phyloP scores from a whole-genome alignment of 2,113 vertebrate genomes.

The Pycnonotus jocosus region DNA sequence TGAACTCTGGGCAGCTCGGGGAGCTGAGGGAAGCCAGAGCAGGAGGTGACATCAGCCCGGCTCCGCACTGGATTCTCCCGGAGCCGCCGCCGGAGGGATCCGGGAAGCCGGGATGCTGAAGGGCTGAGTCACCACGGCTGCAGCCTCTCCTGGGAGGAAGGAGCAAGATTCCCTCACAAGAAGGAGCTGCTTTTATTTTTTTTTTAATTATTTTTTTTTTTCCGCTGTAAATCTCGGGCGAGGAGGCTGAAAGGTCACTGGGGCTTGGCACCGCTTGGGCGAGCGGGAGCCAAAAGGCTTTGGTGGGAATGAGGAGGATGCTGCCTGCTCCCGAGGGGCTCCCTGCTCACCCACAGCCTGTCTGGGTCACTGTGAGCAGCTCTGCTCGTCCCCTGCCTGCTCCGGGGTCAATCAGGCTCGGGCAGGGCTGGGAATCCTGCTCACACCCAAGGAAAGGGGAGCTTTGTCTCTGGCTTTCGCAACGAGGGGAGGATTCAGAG shows the following conservation, averaged over 20 bases:
- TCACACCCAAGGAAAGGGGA: background rate
- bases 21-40: slow-evolving; percentile 11
- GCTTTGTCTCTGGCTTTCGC: background rate
- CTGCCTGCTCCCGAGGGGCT: background rate
- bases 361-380: background rate
- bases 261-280: slow-evolving; percentile 42
- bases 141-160: slow-evolving; percentile 20
- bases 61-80: background rate
- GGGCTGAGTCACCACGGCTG: background rate
- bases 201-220: background rate
- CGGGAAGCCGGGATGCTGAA: slow-evolving; percentile 24
- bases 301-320: background rate
- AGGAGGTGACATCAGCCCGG: slow-evolving; percentile 32
- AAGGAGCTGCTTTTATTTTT: background rate
- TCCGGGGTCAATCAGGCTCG: background rate
- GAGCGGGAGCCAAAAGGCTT: background rate
- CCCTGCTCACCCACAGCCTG: background rate
- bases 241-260: slow-evolving; percentile 48
- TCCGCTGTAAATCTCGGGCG: background rate
- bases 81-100: background rate
- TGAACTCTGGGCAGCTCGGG: background rate
- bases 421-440: background rate
- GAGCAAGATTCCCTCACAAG: slow-evolving; percentile 26
- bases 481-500: background rate
- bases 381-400: background rate